A percentile compares a stretch with the other conserved stretches of the same genome.
These are phyloP conservation scores for Cairina moschata DNA, from an alignment of 2,113 vertebrate species.

Conservation along the genomic window DNA sequence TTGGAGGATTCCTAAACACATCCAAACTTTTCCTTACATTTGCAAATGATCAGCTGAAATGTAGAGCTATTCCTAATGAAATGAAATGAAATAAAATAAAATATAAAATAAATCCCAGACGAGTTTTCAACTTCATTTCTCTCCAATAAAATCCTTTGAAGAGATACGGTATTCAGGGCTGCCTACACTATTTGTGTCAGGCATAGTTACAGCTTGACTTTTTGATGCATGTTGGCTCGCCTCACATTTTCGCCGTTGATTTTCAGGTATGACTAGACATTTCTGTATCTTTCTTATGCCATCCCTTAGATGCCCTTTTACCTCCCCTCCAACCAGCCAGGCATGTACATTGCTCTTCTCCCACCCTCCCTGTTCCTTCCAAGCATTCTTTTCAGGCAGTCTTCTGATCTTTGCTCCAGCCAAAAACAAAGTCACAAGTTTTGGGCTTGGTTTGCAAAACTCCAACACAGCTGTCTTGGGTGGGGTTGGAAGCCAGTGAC, in stretches of 20 bases:
- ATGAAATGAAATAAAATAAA: neutral
- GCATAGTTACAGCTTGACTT: neutral
- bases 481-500: slow-evolving; percentile 36
- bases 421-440: slow-evolving; percentile 51
- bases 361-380: slow-evolving; percentile 6
- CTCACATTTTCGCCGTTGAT: neutral
- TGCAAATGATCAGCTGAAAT: neutral
- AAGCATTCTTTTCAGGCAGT: slow-evolving; percentile 25
- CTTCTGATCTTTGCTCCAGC: slow-evolving; percentile 19
- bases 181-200: neutral
- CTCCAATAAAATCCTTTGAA: neutral
- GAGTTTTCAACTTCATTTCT: neutral
- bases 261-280: neutral
- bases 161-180: neutral
- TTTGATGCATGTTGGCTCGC: neutral
- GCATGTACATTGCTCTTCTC: neutral
- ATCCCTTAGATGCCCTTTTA: neutral
- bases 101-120: neutral
- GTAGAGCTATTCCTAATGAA: neutral
- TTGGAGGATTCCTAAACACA: neutral
- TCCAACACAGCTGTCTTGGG: slow-evolving; percentile 40
- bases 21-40: neutral
- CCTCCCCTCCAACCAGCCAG: neutral
- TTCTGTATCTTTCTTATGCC: neutral
- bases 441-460: slow-evolving; percentile 49